Evolutionary conservation across 2,113 vertebrate species (phyloP), one percentile per base, ranked within the genome.

Genomic region (Phyllostomus hastatus): DNA sequence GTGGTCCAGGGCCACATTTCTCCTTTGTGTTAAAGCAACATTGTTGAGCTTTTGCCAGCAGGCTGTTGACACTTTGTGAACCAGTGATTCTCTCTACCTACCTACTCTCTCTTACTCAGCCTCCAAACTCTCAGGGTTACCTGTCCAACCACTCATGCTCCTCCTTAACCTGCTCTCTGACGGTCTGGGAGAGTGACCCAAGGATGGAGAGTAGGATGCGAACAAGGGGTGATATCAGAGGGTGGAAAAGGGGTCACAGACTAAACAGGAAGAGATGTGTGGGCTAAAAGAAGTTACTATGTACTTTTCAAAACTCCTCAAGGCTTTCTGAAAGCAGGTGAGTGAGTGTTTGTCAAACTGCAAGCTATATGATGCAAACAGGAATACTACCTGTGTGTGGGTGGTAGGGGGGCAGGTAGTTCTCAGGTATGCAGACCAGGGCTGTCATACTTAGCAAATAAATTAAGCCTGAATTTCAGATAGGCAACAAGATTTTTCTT

Each of bases 101-200:
- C 66, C 50, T 64, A 4, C 14, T 75, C 22, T 87, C 66, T 88
- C 78, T 81, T 84, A 46, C 72, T 61, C 5, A 1, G 41, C 33
- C 59, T 94, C 14, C 67, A 64, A 19, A 14, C 46, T 48, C 94
- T 85, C 85, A 94, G 59, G 73, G 81, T 16, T 59, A 12, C n/a
- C 33, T 33, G 54, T 84, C 67, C 75, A 70, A 1, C 46, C 48
- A n/a, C 91, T 66, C 76, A 79, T 78, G 31, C 10, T 67, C 46
- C 69, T 70, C 59, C 9, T 31, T 22, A 17, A 52, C 5, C 35
- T 69, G 35, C 66, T 92, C 59, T 76, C 41, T 31, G 85, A 43
- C 31, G 75, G 91, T 46, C 96, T 93, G 78, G 76, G 73, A 96
- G 46, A 17, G 28, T 43, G 75, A 83, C 86, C 93, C 57, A 52